These are phyloP conservation scores for Sorex maritimensis DNA, from an alignment of 2,797 vertebrate species.

Conservation along the genomic window DNA sequence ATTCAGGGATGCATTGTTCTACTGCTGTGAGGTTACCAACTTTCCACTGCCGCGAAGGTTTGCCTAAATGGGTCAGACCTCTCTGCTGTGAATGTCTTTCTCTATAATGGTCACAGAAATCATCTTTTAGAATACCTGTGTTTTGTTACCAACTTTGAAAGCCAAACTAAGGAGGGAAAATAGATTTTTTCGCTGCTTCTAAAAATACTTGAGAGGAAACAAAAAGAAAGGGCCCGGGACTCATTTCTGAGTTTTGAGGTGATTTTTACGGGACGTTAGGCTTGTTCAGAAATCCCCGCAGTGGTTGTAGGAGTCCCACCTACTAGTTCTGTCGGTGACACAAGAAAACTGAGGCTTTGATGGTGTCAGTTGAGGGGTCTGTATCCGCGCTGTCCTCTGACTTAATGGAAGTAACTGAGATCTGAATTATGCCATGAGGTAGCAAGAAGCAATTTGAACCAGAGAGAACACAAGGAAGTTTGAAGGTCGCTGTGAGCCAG, in stretches of 20 bases:
- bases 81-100: constrained; percentile 84
- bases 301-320: not conserved
- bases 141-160: constrained; percentile 85
- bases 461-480: not conserved
- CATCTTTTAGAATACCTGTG: constrained; percentile 79
- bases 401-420: not conserved
- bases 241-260: constrained; percentile 73
- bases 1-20: constrained; percentile 81
- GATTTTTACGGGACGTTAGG: constrained; percentile 58
- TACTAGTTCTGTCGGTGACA: constrained; percentile 1
- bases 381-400: constrained; percentile 47
- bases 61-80: constrained; percentile 85
- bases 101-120: constrained; percentile 72
- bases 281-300: constrained; percentile 49
- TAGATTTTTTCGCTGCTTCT: constrained; percentile 53
- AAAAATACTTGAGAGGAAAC: constrained; percentile 73
- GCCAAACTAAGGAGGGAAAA: constrained; percentile 78
- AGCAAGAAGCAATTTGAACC: constrained; percentile 19
- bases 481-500: too few species aligned
- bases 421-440: not conserved
- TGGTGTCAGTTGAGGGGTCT: not conserved
- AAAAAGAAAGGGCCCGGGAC: not conserved
- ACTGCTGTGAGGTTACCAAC: constrained; percentile 71
- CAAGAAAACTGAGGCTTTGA: not conserved
- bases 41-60: constrained; percentile 66